Base-by-base conservation (phyloP, 2,888 invertebrate genomes). In the Brachypalpus laphriformis region DNA sequence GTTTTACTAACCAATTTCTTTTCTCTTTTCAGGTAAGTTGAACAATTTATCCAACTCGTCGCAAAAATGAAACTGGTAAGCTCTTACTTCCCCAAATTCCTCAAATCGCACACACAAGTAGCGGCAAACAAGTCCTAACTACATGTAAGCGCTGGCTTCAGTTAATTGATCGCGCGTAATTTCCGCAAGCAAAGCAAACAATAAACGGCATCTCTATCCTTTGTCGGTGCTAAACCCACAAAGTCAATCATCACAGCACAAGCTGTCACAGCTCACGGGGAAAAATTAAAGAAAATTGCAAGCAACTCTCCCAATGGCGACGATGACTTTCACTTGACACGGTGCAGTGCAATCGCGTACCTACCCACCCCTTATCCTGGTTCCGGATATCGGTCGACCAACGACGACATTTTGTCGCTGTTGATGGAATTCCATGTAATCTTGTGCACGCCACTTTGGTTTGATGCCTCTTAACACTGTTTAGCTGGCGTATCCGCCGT, bases 11-110 rank as follows among this genome's bases (percentile, higher is more conserved):
- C 8, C 34, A 47, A 56, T 34, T 63, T 71, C 5, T 34, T 59
- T 66, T 47, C 2, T 37, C 40, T 71, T 7, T 59, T 82, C 77
- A 82, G 82, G 82, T 82, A 82, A 82, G 82, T 82, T 59, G 47
- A 72, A 51, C 51, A 77, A 77, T 34, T 42, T 18, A 37, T 22
- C n/a, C 16, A 11, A 3, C 20, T 9, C 68, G 1, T 14, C 40
- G 8, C 20, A 47, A 22, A 2, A 16, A 3, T 7, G 18, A 65
- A 65, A 54, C 71, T 65, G 57, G 71, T 82, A 76, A 25, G 34
- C 65, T 49, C 51, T 56, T 47, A 70, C 75, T 81, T 81, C 75
- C 63, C 63, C 77, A 28, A 65, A 65, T 65, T 65, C 47, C 65
- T 31, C n/a, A 49, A 16, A 34, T 16, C 18, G 1, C 11, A 9